Evolutionary conservation across 2,797 vertebrate genomes (phyloP), one percentile per base, ranked within the genome.

Genomic region (Sandelia bainsii): DNA sequence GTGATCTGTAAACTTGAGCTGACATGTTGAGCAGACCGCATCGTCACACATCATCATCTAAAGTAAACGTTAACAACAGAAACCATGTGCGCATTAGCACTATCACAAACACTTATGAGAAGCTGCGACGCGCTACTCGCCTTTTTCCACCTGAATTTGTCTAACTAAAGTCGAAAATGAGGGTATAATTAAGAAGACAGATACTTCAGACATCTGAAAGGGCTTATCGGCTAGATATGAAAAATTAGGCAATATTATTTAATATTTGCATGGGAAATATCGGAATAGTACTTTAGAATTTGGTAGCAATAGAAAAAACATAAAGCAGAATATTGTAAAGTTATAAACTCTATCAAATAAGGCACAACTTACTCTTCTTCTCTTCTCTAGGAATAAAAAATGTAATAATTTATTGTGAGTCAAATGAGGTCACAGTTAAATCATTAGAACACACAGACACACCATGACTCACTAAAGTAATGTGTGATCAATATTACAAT

Each of bases 1-100:
- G 49, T 22, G 37, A 80, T 39, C 56, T 56, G 70, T 3, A 51
- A 45, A 74, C 67, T 11, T 53, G 46, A 53, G 45, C 50, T 53
- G 25, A 19, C 32, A 52, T 49, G 66, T 60, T 61, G 19, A 22
- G 7, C 8, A 2, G 13, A 12, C 48, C 49, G 68, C 6, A 59
- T 64, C 72, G 45, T 80, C 82, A 71, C 77, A 72, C 40, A 1
- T 1, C 40, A 1, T 1, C 39, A 34, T 34, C 32, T 34, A 34
- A 19, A 23, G 17, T 37, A 6, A 56, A 56, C 14, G 7, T 23
- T 0, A 1, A 44, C 8, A 58, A 48, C 44, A 8, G 19, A 20
- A 22, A 48, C n/a, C 45, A 19, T 48, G n/a, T 48, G n/a, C 2
- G 44, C 1, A 14, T 48, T 19, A 27, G 14, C 5, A 6, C 40